Evolutionary conservation across 2,888 invertebrate species (phyloP), one percentile per base, ranked within the genome.

Genomic region (Tachina grossa): DNA sequence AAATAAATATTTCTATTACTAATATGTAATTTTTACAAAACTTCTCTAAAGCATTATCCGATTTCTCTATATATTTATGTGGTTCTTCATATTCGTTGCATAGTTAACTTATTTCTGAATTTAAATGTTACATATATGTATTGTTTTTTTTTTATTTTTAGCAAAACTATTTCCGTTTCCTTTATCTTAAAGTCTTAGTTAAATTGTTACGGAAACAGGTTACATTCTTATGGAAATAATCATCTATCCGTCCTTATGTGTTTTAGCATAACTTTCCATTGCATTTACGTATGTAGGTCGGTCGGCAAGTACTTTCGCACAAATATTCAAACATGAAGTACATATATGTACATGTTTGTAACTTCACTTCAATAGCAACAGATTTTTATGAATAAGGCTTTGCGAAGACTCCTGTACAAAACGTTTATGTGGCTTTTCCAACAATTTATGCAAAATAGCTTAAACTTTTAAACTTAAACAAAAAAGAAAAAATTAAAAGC

Each of bases 181-280:
- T 80, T 76, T 83, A 57, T 49, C 59, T 71, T 61, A 66, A 72
- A 75, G 61, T 43, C 71, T 41, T 59, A 59, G 43, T 76, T 71
- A 85, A 85, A 83, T 57, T 85, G 72, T 74, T 61, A 83, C 74
- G 85, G 85, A 85, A 85, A 78, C 81, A 85, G 81, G 74, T 83
- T 72, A 85, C 83, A 80, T 83, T 85, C 83, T 79, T 71, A 61
- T 83, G 71, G 65, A 43, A 66, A 68, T 61, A 68, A 49, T 65
- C 57, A 49, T 65, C 57, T 80, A 31, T 63, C 49, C 65, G 71
- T 72, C 49, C 57, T 43, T 61, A 53, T 49, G 10, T 65, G 59
- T 57, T 31, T 49, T 57, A 53, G 59, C 39, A 65, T 59, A 45
- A 31, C 31, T 49, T 16, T 16, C n/a, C 31, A 63, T 51, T 75